phyloP scores from a whole-genome alignment of 2,797 vertebrate species.

The Antrozous pallidus region DNA sequence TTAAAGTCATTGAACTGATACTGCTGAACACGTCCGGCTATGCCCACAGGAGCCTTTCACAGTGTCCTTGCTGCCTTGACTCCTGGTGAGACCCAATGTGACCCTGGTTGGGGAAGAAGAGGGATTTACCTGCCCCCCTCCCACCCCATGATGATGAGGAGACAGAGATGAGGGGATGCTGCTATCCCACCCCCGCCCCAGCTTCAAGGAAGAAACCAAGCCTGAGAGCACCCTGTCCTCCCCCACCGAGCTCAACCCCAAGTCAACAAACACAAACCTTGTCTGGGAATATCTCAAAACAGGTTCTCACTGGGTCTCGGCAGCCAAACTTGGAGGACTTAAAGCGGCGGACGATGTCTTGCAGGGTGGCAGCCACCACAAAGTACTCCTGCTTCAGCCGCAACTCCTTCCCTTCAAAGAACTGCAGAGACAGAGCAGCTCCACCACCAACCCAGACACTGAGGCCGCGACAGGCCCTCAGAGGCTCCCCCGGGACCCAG shows the following conservation, averaged over 20 bases:
- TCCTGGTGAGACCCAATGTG: neutral
- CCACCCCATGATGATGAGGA: rapidly evolving
- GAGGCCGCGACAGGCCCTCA: neutral
- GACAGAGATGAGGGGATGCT: neutral
- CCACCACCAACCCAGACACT: neutral
- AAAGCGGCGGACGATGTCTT: slow-evolving; percentile 97
- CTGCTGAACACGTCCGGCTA: neutral
- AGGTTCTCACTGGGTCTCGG: slow-evolving; percentile 92
- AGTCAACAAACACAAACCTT: slow-evolving; percentile 86
- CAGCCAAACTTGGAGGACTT: slow-evolving; percentile 98
- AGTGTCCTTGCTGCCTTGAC: neutral
- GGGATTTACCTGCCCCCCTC: rapidly evolving
- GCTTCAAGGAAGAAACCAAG: neutral
- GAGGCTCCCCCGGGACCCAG: neutral
- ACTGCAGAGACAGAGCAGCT: slow-evolving; percentile 81
- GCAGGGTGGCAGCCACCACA: slow-evolving; percentile 96
- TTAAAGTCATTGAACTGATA: neutral
- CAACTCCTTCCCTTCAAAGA: slow-evolving; percentile 98
- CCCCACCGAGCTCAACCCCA: neutral
- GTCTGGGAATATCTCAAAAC: slow-evolving; percentile 92
- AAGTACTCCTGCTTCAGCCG: slow-evolving; percentile 99
- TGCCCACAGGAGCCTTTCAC: neutral
- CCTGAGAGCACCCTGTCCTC: neutral
- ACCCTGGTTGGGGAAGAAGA: neutral
- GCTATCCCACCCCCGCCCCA: rapidly evolving